Percentiles rank a stretch among this genome's conserved stretches.
Evolutionary conservation across 2,888 invertebrate species (phyloP).

Genomic region (Chalcosyrphus nemorum): DNA sequence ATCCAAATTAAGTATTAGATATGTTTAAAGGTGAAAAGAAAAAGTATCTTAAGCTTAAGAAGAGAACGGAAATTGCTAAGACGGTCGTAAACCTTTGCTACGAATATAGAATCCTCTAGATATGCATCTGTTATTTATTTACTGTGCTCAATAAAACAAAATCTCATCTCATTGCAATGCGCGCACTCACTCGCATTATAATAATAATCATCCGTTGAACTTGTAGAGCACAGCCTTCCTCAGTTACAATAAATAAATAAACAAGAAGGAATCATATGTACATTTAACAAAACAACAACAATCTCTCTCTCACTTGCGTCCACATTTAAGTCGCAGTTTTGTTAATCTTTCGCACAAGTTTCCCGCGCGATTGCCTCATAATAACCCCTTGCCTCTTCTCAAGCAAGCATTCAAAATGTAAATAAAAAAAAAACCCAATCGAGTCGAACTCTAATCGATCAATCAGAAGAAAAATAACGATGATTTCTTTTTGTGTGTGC

Average conservation of each 20-base stretch:
- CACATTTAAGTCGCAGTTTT: conserved; percentile 57
- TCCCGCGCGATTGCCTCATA: conserved; percentile 39
- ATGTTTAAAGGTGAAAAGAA: too few species aligned
- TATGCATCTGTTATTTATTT: conserved; percentile 10
- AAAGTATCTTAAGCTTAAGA: too few species aligned
- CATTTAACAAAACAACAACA: conserved; percentile 37
- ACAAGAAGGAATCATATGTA: conserved; percentile 16
- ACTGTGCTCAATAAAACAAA: conserved; percentile 17
- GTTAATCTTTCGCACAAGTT: conserved; percentile 41
- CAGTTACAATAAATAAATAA: conserved; percentile 31
- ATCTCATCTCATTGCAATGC: conserved; percentile 17
- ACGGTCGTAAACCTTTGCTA: not conserved
- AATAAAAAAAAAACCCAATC: conserved; percentile 10
- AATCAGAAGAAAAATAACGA: conserved; percentile 19
- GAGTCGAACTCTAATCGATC: conserved; percentile 33
- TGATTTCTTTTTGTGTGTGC: too few species aligned
- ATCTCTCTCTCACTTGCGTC: not conserved
- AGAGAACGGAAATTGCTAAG: too few species aligned
- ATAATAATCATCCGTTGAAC: conserved; percentile 62
- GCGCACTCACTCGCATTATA: conserved; percentile 26
- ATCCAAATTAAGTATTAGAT: too few species aligned
- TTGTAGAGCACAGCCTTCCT: conserved; percentile 38
- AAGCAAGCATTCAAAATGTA: not conserved
- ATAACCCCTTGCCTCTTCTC: conserved; percentile 3
- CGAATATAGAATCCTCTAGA: not conserved